phyloP scores from a whole-genome alignment of 2,888 invertebrate genomes.

The Cenopis cana region DNA sequence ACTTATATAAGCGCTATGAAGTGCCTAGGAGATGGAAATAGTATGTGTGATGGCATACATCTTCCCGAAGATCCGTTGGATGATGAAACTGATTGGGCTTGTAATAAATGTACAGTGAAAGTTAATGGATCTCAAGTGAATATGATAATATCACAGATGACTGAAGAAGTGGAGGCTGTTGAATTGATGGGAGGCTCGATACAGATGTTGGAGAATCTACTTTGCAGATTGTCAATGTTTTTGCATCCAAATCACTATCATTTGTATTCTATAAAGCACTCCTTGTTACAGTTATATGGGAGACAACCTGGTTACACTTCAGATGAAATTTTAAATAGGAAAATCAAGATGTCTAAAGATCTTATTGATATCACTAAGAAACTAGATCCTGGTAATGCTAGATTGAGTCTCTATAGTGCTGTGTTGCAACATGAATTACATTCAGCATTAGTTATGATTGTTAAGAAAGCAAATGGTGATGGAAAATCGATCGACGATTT shows the following conservation, averaged over 20 bases:
- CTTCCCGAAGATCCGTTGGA: slow-evolving; percentile 89
- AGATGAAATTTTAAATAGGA: slow-evolving; percentile 86
- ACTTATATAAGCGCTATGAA: slow-evolving; percentile 90
- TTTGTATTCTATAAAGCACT: slow-evolving; percentile 92
- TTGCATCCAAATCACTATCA: slow-evolving; percentile 94
- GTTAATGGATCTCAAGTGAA: slow-evolving; percentile 87
- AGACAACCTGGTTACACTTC: slow-evolving; percentile 87
- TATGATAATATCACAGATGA: slow-evolving; percentile 89
- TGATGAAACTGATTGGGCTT: slow-evolving; percentile 90
- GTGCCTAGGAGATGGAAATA: slow-evolving; percentile 86
- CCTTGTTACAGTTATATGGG: slow-evolving; percentile 92
- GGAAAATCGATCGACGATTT: slow-evolving; percentile 69
- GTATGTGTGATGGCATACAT: slow-evolving; percentile 88
- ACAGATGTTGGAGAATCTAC: slow-evolving; percentile 86
- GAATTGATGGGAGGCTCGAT: slow-evolving; percentile 86
- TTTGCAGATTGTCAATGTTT: slow-evolving; percentile 89
- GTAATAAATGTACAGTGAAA: slow-evolving; percentile 88
- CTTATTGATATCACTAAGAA: slow-evolving; percentile 86
- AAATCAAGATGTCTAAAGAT: slow-evolving; percentile 88
- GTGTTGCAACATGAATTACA: slow-evolving; percentile 91
- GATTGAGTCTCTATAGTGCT: slow-evolving; percentile 90
- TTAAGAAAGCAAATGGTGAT: slow-evolving; percentile 71
- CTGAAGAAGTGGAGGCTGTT: slow-evolving; percentile 89
- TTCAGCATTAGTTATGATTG: slow-evolving; percentile 81
- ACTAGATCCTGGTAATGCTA: slow-evolving; percentile 90